Base-by-base conservation (phyloP, 1,140 invertebrate species). In the Euwallacea fornicatus region DNA sequence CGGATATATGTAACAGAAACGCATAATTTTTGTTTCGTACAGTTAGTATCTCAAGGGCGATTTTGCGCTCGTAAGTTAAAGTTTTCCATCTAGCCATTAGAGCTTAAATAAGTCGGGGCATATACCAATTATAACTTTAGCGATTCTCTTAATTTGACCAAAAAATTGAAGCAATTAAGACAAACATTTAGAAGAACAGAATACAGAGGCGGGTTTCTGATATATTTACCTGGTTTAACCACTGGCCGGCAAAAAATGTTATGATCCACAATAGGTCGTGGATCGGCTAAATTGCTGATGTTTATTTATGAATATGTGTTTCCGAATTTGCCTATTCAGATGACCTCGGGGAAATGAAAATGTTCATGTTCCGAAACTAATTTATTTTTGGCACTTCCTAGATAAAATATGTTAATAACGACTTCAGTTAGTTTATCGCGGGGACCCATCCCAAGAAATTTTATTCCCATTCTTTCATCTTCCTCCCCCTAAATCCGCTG, bases 381-480 rank as follows among this genome's bases (percentile, higher is more conserved):
- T 11, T 50, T 50, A 11, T 50, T 10, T 11, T 13, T 50, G 46
- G 13, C 13, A 50, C 13, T 50, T 50, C 0, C 46, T 13, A 61
- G 59, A 41, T 10, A 41, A 75, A 74, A 71, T 75, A 75, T 71
- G 56, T 62, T 72, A 75, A 74, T 71, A 33, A 33, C 21, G 21
- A 33, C 1, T 33, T 33, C 21, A 33, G 21, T 33, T 33, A 4
- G 4, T 2, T 33, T 33, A 33, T 33, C 21, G 4, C 21, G 21
- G 21, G 4, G 21, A 4, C 21, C 21, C 21, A 33, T 33, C 21
- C 1, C 21, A 33, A 33, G 21, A 4, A 33, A 33, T 33, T 33
- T 33, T 33, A 33, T 33, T 33, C 21, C 4, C 21, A 33, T 33
- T 33, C 21, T 33, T 33, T 33, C 21, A 33, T 33, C 21, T 33